Percentiles rank a stretch among this genome's conserved stretches.
These are phyloP conservation scores for Lucinisca nassula DNA, from an alignment of 2,888 invertebrate species.

Conservation along the genomic window DNA sequence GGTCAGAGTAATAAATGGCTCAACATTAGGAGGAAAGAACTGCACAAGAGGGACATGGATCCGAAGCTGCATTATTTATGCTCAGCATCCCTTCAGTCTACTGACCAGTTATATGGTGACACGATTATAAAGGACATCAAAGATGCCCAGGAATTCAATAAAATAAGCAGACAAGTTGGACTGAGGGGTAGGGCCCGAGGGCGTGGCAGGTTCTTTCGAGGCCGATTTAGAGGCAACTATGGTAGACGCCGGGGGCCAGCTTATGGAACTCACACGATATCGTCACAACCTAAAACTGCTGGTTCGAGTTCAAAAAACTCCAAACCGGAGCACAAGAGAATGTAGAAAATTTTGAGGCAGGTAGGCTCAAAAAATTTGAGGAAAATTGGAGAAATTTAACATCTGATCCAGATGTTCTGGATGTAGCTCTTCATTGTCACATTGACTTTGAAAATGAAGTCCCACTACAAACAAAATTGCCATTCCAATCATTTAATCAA, in stretches of 20 bases:
- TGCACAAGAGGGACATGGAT: constrained; percentile 12
- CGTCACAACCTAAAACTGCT: neutral
- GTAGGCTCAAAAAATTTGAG: constrained; percentile 16
- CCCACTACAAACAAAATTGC: neutral
- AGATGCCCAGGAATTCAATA: constrained; percentile 5
- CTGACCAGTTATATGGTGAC: constrained; percentile 14
- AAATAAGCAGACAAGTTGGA: constrained; percentile 7
- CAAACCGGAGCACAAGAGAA: neutral
- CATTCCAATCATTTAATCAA: neutral
- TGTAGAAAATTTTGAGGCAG: constrained; percentile 5
- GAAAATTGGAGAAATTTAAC: constrained; percentile 23
- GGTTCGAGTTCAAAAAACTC: neutral
- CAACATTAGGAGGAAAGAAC: neutral
- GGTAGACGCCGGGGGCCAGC: neutral
- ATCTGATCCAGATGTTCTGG: neutral
- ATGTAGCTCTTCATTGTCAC: constrained; percentile 9
- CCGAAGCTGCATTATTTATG: constrained; percentile 5
- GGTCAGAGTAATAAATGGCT: constrained; percentile 8
- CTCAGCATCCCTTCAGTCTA: neutral
- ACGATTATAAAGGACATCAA: constrained; percentile 9
- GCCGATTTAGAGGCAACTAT: neutral
- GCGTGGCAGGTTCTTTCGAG: too few relatives aligned
- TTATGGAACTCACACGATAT: neutral
- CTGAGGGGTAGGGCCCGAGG: neutral
- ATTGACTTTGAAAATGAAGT: neutral